Evolutionary conservation across 2,888 invertebrate genomes (phyloP), one percentile per base, ranked within the genome.

Genomic region (Micoletzkya japonica): DNA sequence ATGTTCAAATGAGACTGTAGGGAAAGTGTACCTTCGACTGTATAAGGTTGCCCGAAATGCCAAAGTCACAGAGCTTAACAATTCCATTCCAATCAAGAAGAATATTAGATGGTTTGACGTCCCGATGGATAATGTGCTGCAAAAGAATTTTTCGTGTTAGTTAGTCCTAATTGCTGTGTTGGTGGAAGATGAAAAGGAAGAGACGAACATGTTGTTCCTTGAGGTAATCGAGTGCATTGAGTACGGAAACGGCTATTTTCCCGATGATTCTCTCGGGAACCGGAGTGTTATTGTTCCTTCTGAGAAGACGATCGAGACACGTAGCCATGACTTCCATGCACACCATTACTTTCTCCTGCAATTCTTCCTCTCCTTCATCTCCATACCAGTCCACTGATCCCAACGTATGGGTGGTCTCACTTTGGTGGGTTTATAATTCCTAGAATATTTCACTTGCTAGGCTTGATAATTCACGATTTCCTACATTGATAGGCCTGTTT

Each of bases 281-380:
- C n/a, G 95, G 92, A 78, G 90, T 90, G 74, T 91, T 91, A 50
- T 74, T 56, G 26, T 71, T 79, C 80, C 91, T 88, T 87, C 94
- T 94, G 74, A 96, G 89, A 84, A 99, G 88, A 88, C 97, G 97
- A 87, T 98, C 98, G 86, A 98, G 92, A 88, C 98, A 98, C 28
- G 95, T 95, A 20, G 94, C 92, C 98, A 99, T 98, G 78, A 97
- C 89, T 88, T 98, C 98, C 98, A 98, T 99, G 87, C 97, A 98
- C 86, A 99, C 97, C 95, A 97, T 97, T 0, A 98, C 96, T 87
- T 97, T 95, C 0, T 82, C 82, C 87, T 87, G 77, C 32, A 82
- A 72, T n/a, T n/a, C n/a, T n/a, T n/a, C n/a, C n/a, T n/a, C n/a
- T n/a, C n/a, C n/a, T n/a, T n/a, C n/a, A n/a, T n/a, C n/a, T n/a